These are phyloP conservation scores for Lycaon pictus DNA, from an alignment of 2,113 vertebrate species.

Conservation along the genomic window DNA sequence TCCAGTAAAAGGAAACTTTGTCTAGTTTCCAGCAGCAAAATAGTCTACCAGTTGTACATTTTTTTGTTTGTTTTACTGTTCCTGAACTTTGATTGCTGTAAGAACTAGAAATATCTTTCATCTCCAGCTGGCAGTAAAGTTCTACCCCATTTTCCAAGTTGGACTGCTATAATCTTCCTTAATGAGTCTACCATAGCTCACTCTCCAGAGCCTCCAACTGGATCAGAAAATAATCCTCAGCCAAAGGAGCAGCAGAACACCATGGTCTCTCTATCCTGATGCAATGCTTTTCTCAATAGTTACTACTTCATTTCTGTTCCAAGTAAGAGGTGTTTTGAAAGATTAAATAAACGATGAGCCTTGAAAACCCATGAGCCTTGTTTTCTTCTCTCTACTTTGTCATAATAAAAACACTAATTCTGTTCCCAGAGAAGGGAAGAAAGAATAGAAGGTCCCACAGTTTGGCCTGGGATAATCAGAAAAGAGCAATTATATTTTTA, in stretches of 20 bases:
- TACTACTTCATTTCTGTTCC: slow-evolving; percentile 46
- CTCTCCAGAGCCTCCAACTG: slow-evolving; percentile 36
- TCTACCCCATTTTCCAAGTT: slow-evolving; percentile 67
- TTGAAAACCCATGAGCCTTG: slow-evolving; percentile 28
- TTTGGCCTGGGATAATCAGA: background rate
- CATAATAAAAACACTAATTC: slow-evolving; percentile 13
- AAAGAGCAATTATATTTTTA: slow-evolving; percentile 26
- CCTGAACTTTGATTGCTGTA: slow-evolving; percentile 76
- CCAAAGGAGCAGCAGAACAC: slow-evolving; percentile 22
- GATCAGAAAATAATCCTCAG: slow-evolving; percentile 51
- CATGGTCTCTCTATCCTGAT: background rate
- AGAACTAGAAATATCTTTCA: slow-evolving; percentile 73
- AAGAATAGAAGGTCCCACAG: background rate
- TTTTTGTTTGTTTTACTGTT: slow-evolving; percentile 78
- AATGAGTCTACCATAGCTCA: slow-evolving; percentile 79
- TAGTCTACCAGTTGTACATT: slow-evolving; percentile 68
- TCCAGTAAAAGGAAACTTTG: slow-evolving; percentile 66
- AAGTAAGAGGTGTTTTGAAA: slow-evolving; percentile 57
- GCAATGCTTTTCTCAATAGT: background rate
- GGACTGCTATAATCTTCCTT: slow-evolving; percentile 65
- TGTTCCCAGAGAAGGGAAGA: background rate
- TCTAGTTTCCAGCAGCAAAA: slow-evolving; percentile 74
- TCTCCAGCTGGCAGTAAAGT: slow-evolving; percentile 76
- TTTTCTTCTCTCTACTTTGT: slow-evolving; percentile 21
- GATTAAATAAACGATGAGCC: slow-evolving; percentile 46